These are phyloP conservation scores for Apocrypta bakeri DNA, from an alignment of 1,140 invertebrate species.

Conservation along the genomic window DNA sequence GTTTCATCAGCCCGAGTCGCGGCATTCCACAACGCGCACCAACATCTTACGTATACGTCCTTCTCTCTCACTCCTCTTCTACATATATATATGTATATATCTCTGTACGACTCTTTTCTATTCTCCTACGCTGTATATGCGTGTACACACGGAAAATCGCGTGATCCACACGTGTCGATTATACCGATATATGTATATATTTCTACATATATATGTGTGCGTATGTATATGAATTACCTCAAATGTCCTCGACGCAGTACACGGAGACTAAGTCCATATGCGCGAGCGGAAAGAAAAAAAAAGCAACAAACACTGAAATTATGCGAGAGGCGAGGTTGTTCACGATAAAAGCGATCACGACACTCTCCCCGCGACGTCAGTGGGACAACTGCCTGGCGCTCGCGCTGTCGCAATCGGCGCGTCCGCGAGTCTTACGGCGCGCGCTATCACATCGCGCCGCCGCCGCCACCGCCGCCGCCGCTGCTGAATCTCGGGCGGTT, in stretches of 20 bases:
- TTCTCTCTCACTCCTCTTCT: neutral
- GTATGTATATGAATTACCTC: neutral
- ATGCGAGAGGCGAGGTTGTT: neutral
- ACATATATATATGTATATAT: neutral
- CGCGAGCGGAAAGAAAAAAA: neutral
- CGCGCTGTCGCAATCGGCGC: conserved; percentile 32
- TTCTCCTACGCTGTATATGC: too few relatives aligned
- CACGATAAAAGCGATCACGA: neutral
- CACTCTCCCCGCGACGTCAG: neutral
- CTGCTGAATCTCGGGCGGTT: conserved; percentile 7
- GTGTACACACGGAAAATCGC: too few relatives aligned
- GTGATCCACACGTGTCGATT: too few relatives aligned
- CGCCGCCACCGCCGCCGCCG: neutral
- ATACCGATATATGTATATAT: too few relatives aligned
- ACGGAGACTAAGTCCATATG: too few relatives aligned
- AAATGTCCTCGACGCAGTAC: neutral
- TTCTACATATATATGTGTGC: neutral
- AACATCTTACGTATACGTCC: neutral
- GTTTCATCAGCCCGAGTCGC: neutral
- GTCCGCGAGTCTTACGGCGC: neutral
- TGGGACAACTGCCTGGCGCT: conserved; percentile 13
- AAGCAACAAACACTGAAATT: neutral
- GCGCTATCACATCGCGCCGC: neutral
- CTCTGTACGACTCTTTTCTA: neutral
- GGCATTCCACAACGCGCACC: neutral